Conservation (phyloP, 2,797 vertebrate genomes). For the Sebastes vulpes region DNA sequence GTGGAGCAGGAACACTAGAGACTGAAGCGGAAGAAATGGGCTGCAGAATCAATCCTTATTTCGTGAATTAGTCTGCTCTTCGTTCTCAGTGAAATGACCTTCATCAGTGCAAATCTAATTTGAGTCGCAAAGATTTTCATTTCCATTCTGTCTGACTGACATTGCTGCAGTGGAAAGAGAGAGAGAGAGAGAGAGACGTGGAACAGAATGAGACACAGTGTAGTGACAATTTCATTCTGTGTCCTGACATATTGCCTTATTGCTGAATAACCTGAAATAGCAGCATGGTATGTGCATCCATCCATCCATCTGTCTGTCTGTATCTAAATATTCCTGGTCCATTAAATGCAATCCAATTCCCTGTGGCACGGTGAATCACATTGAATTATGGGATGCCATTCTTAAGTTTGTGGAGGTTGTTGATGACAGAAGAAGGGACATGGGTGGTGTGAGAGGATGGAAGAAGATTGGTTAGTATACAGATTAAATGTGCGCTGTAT, state of each 20-base stretch:
- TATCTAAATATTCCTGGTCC: not conserved
- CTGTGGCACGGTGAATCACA: not conserved
- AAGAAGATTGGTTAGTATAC: not conserved
- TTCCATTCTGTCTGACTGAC: slow-evolving; percentile 37
- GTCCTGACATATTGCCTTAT: not conserved
- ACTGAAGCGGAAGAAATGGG: not conserved
- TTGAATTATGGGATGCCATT: not conserved
- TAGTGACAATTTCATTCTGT: slow-evolving; percentile 2
- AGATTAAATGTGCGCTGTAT: not conserved
- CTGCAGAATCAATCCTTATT: slow-evolving; percentile 37
- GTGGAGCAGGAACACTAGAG: not conserved
- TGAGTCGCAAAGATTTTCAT: slow-evolving; percentile 44
- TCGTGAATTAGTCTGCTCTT: slow-evolving; percentile 22
- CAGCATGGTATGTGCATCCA: not conserved
- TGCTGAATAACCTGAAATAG: not conserved
- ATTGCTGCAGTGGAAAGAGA: not conserved
- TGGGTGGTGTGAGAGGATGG: not conserved
- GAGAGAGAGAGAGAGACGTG: not conserved
- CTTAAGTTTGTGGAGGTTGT: not conserved
- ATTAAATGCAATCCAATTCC: not conserved
- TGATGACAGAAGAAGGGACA: not conserved
- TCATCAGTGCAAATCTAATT: slow-evolving; percentile 57
- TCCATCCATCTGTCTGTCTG: not conserved
- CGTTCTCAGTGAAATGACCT: slow-evolving; percentile 42
- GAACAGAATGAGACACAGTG: not conserved